phyloP scores from a whole-genome alignment of 2,888 invertebrate genomes.

The Phalera bucephala region DNA sequence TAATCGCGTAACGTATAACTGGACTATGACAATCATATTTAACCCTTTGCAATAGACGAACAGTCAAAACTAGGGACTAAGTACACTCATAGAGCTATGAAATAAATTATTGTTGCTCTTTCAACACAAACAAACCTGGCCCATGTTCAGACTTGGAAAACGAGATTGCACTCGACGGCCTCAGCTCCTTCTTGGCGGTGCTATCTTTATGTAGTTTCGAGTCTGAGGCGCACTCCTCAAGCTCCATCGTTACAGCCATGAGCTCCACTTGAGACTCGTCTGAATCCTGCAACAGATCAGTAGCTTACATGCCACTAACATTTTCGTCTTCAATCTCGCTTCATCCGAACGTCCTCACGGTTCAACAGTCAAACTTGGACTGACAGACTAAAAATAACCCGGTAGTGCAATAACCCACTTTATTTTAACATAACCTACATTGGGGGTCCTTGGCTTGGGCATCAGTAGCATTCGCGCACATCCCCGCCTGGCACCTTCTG shows the following conservation, averaged over 20 bases:
- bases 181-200: constrained; percentile 63
- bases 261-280: constrained; percentile 36
- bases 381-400: constrained; percentile 60
- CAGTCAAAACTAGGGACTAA: too few species aligned
- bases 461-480: constrained; percentile 66
- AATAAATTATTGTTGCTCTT: not conserved
- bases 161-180: constrained; percentile 71
- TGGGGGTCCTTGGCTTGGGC: constrained; percentile 59
- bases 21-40: too few species aligned
- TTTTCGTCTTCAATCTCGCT: constrained; percentile 40
- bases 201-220: constrained; percentile 75
- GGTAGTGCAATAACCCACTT: constrained; percentile 81
- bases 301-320: constrained; percentile 26
- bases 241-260: constrained; percentile 79
- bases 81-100: too few species aligned
- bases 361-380: constrained; percentile 50
- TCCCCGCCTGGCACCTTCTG: constrained; percentile 73
- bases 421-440: constrained; percentile 81
- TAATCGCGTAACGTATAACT: too few species aligned
- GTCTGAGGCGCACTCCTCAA: constrained; percentile 74
- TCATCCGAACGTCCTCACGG: constrained; percentile 49
- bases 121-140: constrained; percentile 49
- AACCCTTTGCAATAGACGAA: too few species aligned
- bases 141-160: constrained; percentile 73
- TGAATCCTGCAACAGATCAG: constrained; percentile 54